Base-by-base conservation (phyloP, 1,140 invertebrate species). In the Carposina sasakii region DNA sequence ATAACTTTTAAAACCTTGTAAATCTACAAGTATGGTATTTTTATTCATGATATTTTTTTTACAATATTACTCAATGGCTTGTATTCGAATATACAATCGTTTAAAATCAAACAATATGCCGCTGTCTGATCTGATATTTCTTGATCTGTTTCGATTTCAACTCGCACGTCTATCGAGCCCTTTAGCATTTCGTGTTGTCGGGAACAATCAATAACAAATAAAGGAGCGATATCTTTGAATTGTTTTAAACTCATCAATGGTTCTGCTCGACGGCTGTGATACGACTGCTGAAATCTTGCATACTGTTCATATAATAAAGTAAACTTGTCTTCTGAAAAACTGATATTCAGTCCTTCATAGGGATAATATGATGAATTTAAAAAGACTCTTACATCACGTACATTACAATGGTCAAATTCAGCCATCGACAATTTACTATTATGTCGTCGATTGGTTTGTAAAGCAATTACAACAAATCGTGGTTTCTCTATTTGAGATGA, bases 171-270 rank as follows among this genome's bases (percentile, higher is more conserved):
- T 8, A 57, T 47, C 30, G 48, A 33, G 9, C 53, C 53, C 12
- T 63, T 59, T 15, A 60, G 22, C 5, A 30, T 41, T 26, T 54
- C 46, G 17, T 56, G 36, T 48, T 75, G 70, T 48, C 60, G 57
- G 1, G 61, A 64, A 51, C 57, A 68, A 56, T 75, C 67, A 33
- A 76, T 63, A 15, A 72, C 58, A 42, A 59, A 49, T 5, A 75
- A 22, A 13, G 63, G 53, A n/a, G 43, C 43, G 10, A 22, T 45
- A 6, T 55, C 36, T 50, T 59, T 28, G 54, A 63, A 67, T 40
- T 56, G 15, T 8, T 33, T 9, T 8, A 45, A 48, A n/a, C 28
- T 37, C 8, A 68, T n/a, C 45, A 54, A 54, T 23, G 42, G 45
- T 17, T 44, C 40, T 24, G 15, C 1, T 34, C 15, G 23, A 20